A percentile compares a stretch with the other conserved stretches of the same genome.
Conservation (phyloP, 2,888 invertebrate genomes). For the Dolomedes plantarius region DNA sequence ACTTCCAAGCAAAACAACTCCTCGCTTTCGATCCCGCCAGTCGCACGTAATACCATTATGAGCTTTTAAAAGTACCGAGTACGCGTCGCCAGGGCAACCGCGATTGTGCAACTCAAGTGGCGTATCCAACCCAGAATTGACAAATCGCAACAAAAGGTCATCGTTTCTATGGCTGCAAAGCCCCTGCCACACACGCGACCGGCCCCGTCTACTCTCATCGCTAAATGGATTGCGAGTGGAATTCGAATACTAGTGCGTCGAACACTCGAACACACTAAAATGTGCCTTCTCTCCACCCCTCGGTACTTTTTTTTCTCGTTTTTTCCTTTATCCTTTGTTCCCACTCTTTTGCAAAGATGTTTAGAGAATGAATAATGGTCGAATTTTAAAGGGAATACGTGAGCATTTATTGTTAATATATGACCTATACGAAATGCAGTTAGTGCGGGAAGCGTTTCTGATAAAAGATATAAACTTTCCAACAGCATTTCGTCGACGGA, state of each 20-base stretch:
- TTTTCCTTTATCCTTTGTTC: neutral
- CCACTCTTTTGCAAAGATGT: neutral
- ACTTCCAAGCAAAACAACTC: too few relatives aligned
- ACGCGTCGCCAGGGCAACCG: conserved; percentile 28
- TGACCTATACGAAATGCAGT: too few relatives aligned
- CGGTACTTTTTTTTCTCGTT: neutral
- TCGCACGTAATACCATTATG: neutral
- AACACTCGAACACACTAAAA: neutral
- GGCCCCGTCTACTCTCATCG: neutral
- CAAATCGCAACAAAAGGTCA: conserved; percentile 43
- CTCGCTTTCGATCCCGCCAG: neutral
- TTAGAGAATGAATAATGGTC: neutral
- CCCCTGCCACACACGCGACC: neutral
- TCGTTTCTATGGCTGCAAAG: conserved; percentile 43
- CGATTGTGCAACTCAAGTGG: conserved; percentile 43
- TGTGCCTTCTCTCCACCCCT: neutral
- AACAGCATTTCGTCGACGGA: too few relatives aligned
- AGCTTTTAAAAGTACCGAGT: neutral
- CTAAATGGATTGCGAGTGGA: conserved; percentile 30
- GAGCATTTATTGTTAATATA: neutral
- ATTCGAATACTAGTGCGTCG: neutral
- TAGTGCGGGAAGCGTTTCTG: too few relatives aligned
- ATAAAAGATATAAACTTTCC: too few relatives aligned
- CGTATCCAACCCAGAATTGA: conserved; percentile 22
- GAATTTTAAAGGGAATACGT: neutral